Evolutionary conservation across 2,888 invertebrate species (phyloP), one percentile per base, ranked within the genome.

Genomic region (Dimorphilus gyrociliatus): DNA sequence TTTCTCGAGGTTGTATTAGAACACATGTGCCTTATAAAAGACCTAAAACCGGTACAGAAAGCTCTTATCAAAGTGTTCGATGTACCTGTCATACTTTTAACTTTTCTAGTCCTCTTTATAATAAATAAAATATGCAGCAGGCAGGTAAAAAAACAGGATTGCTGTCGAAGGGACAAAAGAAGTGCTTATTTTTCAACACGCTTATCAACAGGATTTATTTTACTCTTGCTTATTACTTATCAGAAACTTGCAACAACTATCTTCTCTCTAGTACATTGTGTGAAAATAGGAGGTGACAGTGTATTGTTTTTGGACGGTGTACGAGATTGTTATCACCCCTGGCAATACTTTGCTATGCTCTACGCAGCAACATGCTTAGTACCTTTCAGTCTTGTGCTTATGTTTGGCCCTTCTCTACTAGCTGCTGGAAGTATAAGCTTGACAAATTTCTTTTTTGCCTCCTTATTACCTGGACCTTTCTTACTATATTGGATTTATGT

Each of bases 1-100:
- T 36, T 36, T 19, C 23, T 36, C 8, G 32, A 37, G n/a, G 34
- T 32, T 19, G 24, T 37, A 5, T n/a, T n/a, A n/a, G n/a, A n/a
- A n/a, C n/a, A n/a, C n/a, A n/a, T n/a, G n/a, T 37, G 37, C 16
- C 10, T 32, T 12, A 26, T 30, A 16, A 25, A 31, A 10, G 26
- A 23, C 4, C 14, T 35, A 19, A 25, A 27, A 18, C 34, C 34
- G 7, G 32, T 37, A 4, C 10, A 29, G 12, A 37, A 35, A 17
- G 16, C 29, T 6, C 19, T 37, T 8, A 13, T 35, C 13, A 34
- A 37, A 23, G 17, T 25, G 2, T 18, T 35, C 10, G 29, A 32
- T 18, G 34, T 37, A 13, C 32, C 32, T 12, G 31, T 29, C 16
- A 23, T 35, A 16, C 23, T 37, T 3, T 10, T 33, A 12, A 16